Evolutionary conservation across 2,888 invertebrate genomes (phyloP), one percentile per base, ranked within the genome.

Genomic region (Lithophane ornitopus): DNA sequence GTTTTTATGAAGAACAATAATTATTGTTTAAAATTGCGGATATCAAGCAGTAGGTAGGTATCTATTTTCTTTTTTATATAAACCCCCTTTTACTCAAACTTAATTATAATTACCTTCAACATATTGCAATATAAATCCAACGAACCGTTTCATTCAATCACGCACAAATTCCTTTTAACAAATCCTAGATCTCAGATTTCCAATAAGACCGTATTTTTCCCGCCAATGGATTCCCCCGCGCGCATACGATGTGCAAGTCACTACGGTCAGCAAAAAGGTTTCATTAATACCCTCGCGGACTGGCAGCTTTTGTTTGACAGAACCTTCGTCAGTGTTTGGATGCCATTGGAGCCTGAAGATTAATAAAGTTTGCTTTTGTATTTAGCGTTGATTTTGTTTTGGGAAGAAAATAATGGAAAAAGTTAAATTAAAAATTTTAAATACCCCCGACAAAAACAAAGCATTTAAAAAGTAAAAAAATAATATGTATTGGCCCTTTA

Each of bases 191-290:
- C 70, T 76, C 74, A 81, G 78, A 78, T 85, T 84, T 85, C 72
- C 77, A 83, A 87, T 81, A 85, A 74, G 79, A 78, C n/a, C 66
- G 70, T 67, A 77, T 77, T 80, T 85, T 85, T 85, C 76, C 76
- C 82, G 68, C 76, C 85, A 85, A 81, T 84, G 79, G 76, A 85
- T 72, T 79, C 66, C 76, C 76, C 79, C 74, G 34, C 74, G 76
- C 76, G 72, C 71, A 72, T 75, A 70, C 76, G 70, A 85, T 84
- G 88, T 93, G 93, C 94, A 93, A 94, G 93, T 94, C 93, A 94
- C 91, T 88, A 91, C 84, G 89, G 92, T 93, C 90, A 88, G 92
- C 92, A 93, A 90, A 92, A 93, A 91, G 79, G 81, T 87, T 86
- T 88, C 91, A 93, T 93, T 93, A 92, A 93, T 92, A 90, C 88